Percentiles rank a stretch among this genome's conserved stretches.
Evolutionary conservation across 2,113 vertebrate genomes (phyloP).

Genomic region (Setophaga coronata): DNA sequence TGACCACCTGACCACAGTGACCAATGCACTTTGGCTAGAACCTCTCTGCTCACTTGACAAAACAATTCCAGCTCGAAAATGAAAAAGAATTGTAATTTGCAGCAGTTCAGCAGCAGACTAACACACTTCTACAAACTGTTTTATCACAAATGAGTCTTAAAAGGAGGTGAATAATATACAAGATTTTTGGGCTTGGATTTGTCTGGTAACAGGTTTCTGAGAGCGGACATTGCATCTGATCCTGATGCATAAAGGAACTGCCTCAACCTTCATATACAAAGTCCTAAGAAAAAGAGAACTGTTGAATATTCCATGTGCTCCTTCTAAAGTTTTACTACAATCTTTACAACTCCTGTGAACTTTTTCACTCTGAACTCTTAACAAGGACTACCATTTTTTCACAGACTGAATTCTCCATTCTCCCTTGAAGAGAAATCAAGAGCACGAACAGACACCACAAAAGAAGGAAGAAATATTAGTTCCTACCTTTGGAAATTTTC

Average conservation of each 20-base stretch:
- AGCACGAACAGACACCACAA: neutral
- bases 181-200: neutral
- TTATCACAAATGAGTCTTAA: neutral
- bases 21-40: neutral
- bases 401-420: neutral
- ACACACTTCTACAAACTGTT: neutral
- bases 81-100: neutral
- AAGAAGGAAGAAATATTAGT: neutral
- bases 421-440: neutral
- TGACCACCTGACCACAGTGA: neutral
- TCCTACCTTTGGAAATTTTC: neutral
- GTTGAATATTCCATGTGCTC: neutral
- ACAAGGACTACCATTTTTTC: neutral
- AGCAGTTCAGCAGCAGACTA: neutral
- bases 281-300: neutral
- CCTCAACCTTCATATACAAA: neutral
- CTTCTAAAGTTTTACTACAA: neutral
- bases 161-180: accelerated
- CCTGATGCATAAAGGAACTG: neutral
- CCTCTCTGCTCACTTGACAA: neutral
- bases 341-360: neutral
- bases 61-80: neutral
- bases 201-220: neutral
- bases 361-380: neutral
- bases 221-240: neutral